Conservation (phyloP, 2,797 vertebrate genomes). For the Esox masquinongy region DNA sequence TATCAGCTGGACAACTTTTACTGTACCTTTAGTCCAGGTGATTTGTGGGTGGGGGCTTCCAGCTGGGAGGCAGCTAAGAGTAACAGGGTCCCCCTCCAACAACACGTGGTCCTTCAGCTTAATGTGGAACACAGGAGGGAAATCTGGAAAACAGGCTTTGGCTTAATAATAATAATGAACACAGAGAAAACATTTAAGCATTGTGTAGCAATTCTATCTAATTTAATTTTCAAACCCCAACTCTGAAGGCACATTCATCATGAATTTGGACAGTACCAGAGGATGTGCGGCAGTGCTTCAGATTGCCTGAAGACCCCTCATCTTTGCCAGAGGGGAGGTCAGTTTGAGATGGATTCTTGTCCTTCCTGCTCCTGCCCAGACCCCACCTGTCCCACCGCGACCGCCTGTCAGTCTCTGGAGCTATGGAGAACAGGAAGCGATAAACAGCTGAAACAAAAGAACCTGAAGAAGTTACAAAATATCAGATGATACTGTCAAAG, state of each 20-base stretch:
- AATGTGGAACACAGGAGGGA: slow-evolving; percentile 94
- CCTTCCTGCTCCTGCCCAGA: slow-evolving; percentile 81
- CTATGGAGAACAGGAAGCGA: slow-evolving; percentile 28
- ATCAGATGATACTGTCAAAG: background rate
- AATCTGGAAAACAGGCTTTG: slow-evolving; percentile 70
- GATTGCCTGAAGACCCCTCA: slow-evolving; percentile 60
- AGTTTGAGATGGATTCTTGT: slow-evolving; percentile 83
- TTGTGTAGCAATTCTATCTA: background rate
- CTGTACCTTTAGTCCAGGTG: slow-evolving; percentile 89
- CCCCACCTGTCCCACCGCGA: slow-evolving; percentile 93
- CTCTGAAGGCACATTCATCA: background rate
- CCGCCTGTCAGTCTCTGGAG: slow-evolving; percentile 67
- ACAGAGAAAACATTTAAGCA: background rate
- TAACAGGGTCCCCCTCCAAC: slow-evolving; percentile 87
- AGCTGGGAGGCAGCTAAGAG: slow-evolving; percentile 90
- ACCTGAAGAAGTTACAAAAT: background rate
- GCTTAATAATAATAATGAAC: background rate
- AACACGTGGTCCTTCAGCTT: slow-evolving; percentile 92
- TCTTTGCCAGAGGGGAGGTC: slow-evolving; percentile 77
- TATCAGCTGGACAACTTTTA: slow-evolving; percentile 4
- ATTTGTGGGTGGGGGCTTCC: slow-evolving; percentile 88
- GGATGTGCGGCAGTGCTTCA: slow-evolving; percentile 74
- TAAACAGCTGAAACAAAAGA: background rate
- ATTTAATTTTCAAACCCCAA: background rate
- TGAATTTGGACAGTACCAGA: slow-evolving; percentile 69